These are phyloP conservation scores for Chiloscyllium plagiosum DNA, from an alignment of 2,113 vertebrate genomes.

Conservation along the genomic window DNA sequence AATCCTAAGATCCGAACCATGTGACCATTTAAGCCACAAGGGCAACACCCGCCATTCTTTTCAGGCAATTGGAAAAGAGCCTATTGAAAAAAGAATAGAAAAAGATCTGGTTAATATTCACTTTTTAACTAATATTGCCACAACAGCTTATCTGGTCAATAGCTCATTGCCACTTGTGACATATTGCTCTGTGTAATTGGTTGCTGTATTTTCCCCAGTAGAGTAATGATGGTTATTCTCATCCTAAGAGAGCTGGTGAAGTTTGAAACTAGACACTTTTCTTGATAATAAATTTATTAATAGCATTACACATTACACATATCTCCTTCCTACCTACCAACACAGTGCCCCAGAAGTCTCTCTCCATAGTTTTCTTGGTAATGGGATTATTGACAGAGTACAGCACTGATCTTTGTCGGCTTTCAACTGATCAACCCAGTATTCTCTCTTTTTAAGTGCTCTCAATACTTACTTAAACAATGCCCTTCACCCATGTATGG, in stretches of 20 bases:
- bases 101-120: not conserved
- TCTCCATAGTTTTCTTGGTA: not conserved
- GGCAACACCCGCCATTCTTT: too few relatives aligned
- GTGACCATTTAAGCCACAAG: too few relatives aligned
- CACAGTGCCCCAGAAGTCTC: not conserved
- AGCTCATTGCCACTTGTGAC: not conserved
- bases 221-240: not conserved
- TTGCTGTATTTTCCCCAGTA: not conserved
- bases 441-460: too few relatives aligned
- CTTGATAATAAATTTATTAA: not conserved
- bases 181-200: not conserved
- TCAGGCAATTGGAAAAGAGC: not conserved
- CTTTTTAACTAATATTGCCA: not conserved
- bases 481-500: too few relatives aligned
- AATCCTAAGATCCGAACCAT: too few relatives aligned
- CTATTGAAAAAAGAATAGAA: not conserved
- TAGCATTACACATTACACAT: not conserved
- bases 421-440: too few relatives aligned
- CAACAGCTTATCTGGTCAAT: not conserved
- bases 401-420: too few relatives aligned
- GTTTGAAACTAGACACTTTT: too few relatives aligned
- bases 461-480: too few relatives aligned
- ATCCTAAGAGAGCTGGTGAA: not conserved
- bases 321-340: not conserved
- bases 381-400: too few relatives aligned